phyloP scores from a whole-genome alignment of 1,140 invertebrate species.

The Hestina assimilis region DNA sequence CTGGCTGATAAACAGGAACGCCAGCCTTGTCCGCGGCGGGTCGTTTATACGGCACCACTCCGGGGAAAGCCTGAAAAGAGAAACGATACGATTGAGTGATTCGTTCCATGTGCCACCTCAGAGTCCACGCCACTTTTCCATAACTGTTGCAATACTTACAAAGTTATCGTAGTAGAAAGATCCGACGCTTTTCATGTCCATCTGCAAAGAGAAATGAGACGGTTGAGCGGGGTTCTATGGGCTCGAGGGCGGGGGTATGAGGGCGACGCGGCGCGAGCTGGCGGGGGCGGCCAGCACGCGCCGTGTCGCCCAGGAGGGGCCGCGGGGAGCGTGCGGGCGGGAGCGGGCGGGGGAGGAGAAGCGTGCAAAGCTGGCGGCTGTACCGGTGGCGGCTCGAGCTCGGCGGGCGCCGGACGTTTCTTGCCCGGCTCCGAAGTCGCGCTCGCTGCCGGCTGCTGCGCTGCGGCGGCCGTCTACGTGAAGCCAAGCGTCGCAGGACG shows the following conservation, averaged over 20 bases:
- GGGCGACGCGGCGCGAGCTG: conserved; percentile 51
- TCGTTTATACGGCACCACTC: conserved; percentile 94
- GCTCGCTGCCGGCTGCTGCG: conserved; percentile 68
- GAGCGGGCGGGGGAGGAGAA: conserved; percentile 51
- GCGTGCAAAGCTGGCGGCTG: conserved; percentile 67
- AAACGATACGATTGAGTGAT: conserved; percentile 4
- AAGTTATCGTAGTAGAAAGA: conserved; percentile 96
- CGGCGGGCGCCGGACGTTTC: conserved; percentile 72
- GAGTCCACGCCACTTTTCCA: neutral
- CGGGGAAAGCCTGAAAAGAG: conserved; percentile 91
- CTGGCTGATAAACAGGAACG: conserved; percentile 96
- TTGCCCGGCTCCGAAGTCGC: conserved; percentile 69
- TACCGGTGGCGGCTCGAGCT: conserved; percentile 73
- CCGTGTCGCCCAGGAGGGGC: conserved; percentile 51
- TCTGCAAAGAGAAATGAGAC: conserved; percentile 83
- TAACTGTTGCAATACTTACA: conserved; percentile 84
- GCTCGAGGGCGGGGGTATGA: conserved; percentile 39
- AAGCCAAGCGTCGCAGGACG: conserved; percentile 78
- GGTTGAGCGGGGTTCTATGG: conserved; percentile 57
- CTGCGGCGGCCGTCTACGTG: conserved; percentile 75
- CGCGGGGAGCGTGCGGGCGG: conserved; percentile 55
- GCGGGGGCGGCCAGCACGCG: conserved; percentile 44
- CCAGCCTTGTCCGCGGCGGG: conserved; percentile 96
- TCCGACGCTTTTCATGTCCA: conserved; percentile 95
- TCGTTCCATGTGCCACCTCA: neutral